Base-by-base conservation (phyloP, 2,888 invertebrate species). In the Dendrolimus pini region DNA sequence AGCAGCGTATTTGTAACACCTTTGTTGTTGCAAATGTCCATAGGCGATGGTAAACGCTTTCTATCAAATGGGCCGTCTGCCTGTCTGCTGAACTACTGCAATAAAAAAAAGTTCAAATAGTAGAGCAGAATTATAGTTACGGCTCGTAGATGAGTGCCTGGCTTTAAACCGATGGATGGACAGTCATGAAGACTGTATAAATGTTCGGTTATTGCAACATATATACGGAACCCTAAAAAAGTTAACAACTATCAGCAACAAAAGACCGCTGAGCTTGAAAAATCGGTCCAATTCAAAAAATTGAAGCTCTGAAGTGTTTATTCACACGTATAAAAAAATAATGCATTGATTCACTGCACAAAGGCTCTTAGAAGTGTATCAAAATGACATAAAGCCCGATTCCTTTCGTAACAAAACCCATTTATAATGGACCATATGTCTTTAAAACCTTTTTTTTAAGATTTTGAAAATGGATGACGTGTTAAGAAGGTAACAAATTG, bases 301-400 rank as follows among this genome's bases (percentile, higher is more conserved):
- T 84, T 82, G 78, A 80, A 73, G 75, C 75, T 75, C 73, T 70
- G 74, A 75, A 74, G 69, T 71, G 68, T 71, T 78, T 77, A 79
- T 83, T 84, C 84, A 83, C 81, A 80, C 76, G 82, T 78, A 83
- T 80, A 80, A 84, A 84, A 82, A 80, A 78, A 65, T 78, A 69
- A 72, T 71, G 65, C 69, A 76, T 81, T 82, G 77, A 77, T 80
- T 71, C 70, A 70, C 71, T 70, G 77, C 80, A 89, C 88, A 89
- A 89, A 85, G 77, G 78, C 69, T 77, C 75, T 80, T 78, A 75
- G 77, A 85, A 89, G 88, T 89, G 83, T 87, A 90, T 90, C 89
- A 90, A 90, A 90, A 88, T 83, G 89, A 89, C 88, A 89, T 89
- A 87, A 89, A 89, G 83, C 83, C 77, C 74, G 77, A 78, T 78